These are phyloP conservation scores for Bombylius discolor DNA, from an alignment of 2,888 invertebrate species.

Conservation along the genomic window DNA sequence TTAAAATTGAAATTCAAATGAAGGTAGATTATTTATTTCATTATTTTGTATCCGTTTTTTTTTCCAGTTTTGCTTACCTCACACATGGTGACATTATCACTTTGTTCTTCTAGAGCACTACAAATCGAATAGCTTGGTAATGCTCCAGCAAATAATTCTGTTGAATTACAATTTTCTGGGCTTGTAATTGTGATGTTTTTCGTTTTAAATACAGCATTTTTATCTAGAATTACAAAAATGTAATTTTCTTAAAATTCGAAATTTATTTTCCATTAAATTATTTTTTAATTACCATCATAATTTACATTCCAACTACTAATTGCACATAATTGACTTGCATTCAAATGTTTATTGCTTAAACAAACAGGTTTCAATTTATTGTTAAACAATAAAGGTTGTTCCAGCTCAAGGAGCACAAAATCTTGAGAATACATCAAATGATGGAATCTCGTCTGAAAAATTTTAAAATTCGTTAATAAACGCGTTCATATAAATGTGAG, in stretches of 20 bases:
- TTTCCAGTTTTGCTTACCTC: slow-evolving; percentile 38
- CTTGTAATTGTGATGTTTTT: slow-evolving; percentile 35
- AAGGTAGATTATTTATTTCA: too few species aligned
- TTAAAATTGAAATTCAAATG: background rate
- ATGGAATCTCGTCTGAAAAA: slow-evolving; percentile 38
- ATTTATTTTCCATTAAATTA: too few species aligned
- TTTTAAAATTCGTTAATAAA: background rate
- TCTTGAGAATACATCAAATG: slow-evolving; percentile 46
- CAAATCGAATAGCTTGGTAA: slow-evolving; percentile 46
- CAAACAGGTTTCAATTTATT: slow-evolving; percentile 45
- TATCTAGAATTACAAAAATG: background rate
- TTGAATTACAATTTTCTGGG: slow-evolving; percentile 45
- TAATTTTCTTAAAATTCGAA: background rate
- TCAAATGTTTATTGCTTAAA: slow-evolving; percentile 37
- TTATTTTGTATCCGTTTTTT: too few species aligned
- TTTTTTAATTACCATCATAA: slow-evolving; percentile 1
- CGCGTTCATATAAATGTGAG: background rate
- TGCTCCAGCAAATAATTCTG: slow-evolving; percentile 46
- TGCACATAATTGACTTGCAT: slow-evolving; percentile 42
- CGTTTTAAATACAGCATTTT: slow-evolving; percentile 4
- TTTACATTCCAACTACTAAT: slow-evolving; percentile 41
- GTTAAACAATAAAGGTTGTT: slow-evolving; percentile 39
- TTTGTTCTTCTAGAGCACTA: slow-evolving; percentile 37
- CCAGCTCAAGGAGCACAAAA: slow-evolving; percentile 42
- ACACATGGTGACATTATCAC: slow-evolving; percentile 42